Conservation (phyloP, 2,888 invertebrate species). For the Nipponacmea schrenckii region DNA sequence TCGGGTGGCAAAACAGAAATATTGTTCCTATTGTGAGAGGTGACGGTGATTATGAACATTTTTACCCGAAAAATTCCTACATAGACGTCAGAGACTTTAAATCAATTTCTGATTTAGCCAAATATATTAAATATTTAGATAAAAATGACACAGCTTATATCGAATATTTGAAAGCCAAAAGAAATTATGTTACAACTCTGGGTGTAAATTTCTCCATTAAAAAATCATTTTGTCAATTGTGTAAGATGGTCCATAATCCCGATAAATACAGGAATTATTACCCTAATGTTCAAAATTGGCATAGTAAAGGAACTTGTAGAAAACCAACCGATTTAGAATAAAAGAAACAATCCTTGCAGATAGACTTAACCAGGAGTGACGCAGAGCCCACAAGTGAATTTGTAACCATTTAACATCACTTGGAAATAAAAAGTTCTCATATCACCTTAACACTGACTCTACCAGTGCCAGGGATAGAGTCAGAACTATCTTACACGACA, state of each 20-base stretch:
- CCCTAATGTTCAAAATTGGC: not conserved
- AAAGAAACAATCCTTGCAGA: no score
- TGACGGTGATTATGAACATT: slow-evolving; percentile 26
- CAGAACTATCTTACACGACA: no score
- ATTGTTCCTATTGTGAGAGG: slow-evolving; percentile 28
- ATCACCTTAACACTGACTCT: no score
- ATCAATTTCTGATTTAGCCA: slow-evolving; percentile 14
- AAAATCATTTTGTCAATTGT: not conserved
- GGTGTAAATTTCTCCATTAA: not conserved
- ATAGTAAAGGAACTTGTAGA: not conserved
- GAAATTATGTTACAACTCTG: not conserved
- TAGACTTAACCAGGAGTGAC: no score
- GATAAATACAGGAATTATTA: not conserved
- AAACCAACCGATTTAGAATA: not conserved
- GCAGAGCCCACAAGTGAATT: no score
- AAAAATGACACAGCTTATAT: not conserved
- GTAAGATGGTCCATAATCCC: not conserved
- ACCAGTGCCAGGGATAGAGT: no score
- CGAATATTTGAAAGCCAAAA: not conserved
- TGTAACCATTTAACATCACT: no score
- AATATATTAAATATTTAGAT: slow-evolving; percentile 10
- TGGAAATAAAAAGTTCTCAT: no score
- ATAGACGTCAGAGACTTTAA: slow-evolving; percentile 16
- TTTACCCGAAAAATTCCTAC: slow-evolving; percentile 17
- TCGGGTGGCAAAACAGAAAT: slow-evolving; percentile 6